Evolutionary conservation across 2,113 vertebrate species (phyloP).

Genomic region (Leucopternis melanops): DNA sequence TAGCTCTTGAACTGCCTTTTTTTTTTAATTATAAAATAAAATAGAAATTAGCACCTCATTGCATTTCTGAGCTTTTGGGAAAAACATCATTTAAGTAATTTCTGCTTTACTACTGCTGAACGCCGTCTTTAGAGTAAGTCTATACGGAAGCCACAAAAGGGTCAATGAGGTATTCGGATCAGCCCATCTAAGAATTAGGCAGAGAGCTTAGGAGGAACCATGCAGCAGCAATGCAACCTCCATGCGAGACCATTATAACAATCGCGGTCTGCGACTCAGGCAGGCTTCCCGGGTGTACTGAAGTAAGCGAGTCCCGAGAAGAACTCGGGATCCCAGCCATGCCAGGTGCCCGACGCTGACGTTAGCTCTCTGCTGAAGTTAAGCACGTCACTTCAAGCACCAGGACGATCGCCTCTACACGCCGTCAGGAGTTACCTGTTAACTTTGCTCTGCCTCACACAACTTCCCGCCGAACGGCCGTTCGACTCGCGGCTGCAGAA

Average conservation of each 20-base stretch:
- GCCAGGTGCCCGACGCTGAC: rapidly evolving
- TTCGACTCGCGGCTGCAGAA: background rate
- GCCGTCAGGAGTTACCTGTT: conserved; percentile 63
- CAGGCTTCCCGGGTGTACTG: rapidly evolving
- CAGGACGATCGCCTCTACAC: rapidly evolving
- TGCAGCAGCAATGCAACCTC: background rate
- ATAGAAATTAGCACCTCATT: rapidly evolving
- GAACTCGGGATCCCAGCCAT: background rate
- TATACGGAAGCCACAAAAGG: background rate
- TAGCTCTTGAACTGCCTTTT: rapidly evolving
- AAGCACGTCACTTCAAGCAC: too few species aligned
- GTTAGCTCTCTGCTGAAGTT: rapidly evolving
- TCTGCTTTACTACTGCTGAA: background rate
- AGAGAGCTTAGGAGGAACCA: background rate
- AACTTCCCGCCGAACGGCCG: conserved; percentile 9
- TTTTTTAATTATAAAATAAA: background rate
- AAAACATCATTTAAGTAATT: background rate
- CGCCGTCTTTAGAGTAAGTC: rapidly evolving
- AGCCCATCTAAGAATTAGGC: background rate
- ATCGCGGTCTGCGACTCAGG: rapidly evolving
- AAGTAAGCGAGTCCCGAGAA: too few species aligned
- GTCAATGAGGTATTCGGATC: background rate
- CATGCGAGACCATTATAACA: rapidly evolving
- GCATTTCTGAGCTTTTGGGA: background rate
- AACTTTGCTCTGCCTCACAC: conserved; percentile 42